Base-by-base conservation (phyloP, 2,888 invertebrate genomes). In the Eilema sororculum region DNA sequence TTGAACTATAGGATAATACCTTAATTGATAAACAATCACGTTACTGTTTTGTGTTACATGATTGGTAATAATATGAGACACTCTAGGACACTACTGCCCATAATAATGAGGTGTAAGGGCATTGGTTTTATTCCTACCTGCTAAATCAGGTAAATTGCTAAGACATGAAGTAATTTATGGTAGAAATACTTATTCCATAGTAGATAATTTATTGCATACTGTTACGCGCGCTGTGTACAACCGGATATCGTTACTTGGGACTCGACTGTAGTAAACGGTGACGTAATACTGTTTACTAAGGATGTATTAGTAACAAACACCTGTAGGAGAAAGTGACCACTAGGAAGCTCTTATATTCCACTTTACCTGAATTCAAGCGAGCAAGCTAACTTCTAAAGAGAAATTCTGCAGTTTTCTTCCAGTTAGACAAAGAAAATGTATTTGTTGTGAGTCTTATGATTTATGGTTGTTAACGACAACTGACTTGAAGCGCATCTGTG, bases 241-340 rank as follows among this genome's bases (percentile, higher is more conserved):
- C 78, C 78, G 72, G 80, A 78, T 78, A 73, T 75, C 65, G 71
- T 73, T 63, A 65, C 63, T 71, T 66, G 41, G 58, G 28, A n/a
- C n/a, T n/a, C n/a, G n/a, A 63, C 41, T 58, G 57, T 62, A 59
- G 22, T 58, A 68, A 52, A 58, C 56, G 79, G 81, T 89, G 89
- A 89, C 88, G 88, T 89, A 91, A 90, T 85, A 78, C 84, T 85
- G 81, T 88, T 87, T 86, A 86, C 84, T 84, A 84, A 87, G 65
- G 69, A 74, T 79, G 78, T 77, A 73, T 74, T 79, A 78, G 79
- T 82, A 80, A 78, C 82, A 78, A 82, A 86, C 87, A 88, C 89
- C 88, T 86, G 90, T 87, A 81, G 78, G 89, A 88, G 91, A 92
- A 92, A 91, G 90, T 60, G 52, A 56, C 60, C 52, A 59, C 65